Conservation (phyloP, 2,113 vertebrate species). For the Emydocephalus ijimae region DNA sequence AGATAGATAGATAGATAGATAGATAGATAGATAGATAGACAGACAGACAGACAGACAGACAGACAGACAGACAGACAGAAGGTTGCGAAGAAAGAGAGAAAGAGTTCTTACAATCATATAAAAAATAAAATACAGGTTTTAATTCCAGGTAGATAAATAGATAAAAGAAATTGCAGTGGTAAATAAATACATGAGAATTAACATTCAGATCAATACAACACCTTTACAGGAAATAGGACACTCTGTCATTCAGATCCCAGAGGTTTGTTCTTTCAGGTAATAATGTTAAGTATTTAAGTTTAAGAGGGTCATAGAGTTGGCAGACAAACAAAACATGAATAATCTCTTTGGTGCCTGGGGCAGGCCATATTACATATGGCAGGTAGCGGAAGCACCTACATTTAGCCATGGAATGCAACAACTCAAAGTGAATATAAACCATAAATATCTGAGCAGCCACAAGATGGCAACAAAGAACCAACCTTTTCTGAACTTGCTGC, state of each 20-base stretch:
- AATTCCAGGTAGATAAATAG: neutral
- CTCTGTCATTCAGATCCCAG: neutral
- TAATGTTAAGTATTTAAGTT: neutral
- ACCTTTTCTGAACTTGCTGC: neutral
- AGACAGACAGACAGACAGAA: too few species aligned
- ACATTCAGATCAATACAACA: neutral
- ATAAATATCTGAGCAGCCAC: neutral
- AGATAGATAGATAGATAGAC: too few species aligned
- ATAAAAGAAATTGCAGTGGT: neutral
- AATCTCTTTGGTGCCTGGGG: neutral
- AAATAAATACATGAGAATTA: neutral
- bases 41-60: too few species aligned
- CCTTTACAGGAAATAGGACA: neutral
- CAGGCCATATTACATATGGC: neutral
- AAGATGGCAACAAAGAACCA: neutral
- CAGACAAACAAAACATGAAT: neutral
- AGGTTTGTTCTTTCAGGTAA: neutral
- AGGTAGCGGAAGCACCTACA: neutral
- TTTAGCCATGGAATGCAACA: neutral
- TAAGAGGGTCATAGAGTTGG: neutral
- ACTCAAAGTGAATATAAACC: neutral
- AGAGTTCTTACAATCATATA: neutral
- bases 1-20: too few species aligned
- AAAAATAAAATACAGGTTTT: neutral
- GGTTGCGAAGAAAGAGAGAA: neutral